These are phyloP conservation scores for Ceratina calcarata DNA, from an alignment of 1,140 invertebrate genomes.

Conservation along the genomic window DNA sequence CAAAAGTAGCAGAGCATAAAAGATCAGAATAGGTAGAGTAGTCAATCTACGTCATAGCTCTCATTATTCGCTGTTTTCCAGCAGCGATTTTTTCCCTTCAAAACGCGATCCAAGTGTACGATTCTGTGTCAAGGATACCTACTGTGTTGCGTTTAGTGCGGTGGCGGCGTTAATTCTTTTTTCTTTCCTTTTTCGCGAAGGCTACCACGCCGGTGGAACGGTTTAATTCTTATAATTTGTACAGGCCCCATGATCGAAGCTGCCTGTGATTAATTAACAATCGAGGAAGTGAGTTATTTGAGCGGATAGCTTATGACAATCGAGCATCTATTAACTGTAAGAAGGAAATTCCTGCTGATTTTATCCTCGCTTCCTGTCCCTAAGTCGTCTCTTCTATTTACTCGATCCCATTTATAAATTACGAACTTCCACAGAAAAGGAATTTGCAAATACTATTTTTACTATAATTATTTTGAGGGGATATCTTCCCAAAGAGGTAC, in stretches of 20 bases:
- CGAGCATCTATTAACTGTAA: not conserved
- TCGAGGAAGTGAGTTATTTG: slow-evolving; percentile 49
- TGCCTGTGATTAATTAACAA: slow-evolving; percentile 54
- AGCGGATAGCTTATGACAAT: not conserved
- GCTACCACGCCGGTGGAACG: slow-evolving; percentile 56
- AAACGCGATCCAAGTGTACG: slow-evolving; percentile 5
- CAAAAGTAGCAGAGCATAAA: not conserved
- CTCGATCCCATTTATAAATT: not conserved
- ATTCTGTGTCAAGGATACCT: slow-evolving; percentile 59
- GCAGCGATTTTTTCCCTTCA: not conserved
- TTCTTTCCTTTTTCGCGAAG: slow-evolving; percentile 50
- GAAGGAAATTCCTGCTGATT: slow-evolving; percentile 10
- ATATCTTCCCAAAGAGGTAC: too few relatives aligned
- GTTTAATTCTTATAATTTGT: slow-evolving; percentile 58
- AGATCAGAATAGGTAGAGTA: not conserved
- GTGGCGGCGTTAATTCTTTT: slow-evolving; percentile 20
- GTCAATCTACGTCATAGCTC: not conserved
- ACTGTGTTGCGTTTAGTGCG: slow-evolving; percentile 4
- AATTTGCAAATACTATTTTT: too few relatives aligned
- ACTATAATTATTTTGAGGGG: too few relatives aligned
- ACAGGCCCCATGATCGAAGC: slow-evolving; percentile 45
- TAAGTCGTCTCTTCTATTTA: not conserved
- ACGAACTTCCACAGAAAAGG: too few relatives aligned
- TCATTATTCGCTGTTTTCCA: not conserved
- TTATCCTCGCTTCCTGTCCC: slow-evolving; percentile 13